Conservation (phyloP, 2,888 invertebrate genomes). For the Iselma pallidipennis region DNA sequence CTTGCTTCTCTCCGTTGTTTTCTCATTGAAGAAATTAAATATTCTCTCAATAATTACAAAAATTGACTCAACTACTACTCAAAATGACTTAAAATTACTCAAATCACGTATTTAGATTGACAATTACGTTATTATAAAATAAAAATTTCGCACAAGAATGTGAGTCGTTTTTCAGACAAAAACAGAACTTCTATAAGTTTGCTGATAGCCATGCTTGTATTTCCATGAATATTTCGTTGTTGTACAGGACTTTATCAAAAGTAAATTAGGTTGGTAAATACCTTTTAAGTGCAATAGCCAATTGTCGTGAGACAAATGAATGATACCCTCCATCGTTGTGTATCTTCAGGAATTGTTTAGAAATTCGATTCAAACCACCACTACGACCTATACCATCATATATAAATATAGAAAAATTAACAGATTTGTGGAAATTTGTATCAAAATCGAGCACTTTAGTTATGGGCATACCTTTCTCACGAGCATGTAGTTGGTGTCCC, state of each 20-base stretch:
- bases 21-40: too few relatives aligned
- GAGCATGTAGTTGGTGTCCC: neutral
- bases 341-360: conserved; percentile 27
- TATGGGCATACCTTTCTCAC: neutral
- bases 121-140: too few relatives aligned
- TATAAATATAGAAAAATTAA: neutral
- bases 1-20: neutral
- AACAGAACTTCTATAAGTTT: too few relatives aligned
- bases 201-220: too few relatives aligned
- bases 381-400: conserved; percentile 12
- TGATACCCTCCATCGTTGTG: conserved; percentile 30
- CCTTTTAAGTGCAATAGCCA: conserved; percentile 32
- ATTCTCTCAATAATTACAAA: neutral
- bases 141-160: too few relatives aligned
- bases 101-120: too few relatives aligned
- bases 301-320: conserved; percentile 18
- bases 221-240: neutral
- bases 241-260: too few relatives aligned
- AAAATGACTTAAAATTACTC: neutral
- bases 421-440: too few relatives aligned
- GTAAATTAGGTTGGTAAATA: too few relatives aligned
- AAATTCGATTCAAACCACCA: conserved; percentile 15
- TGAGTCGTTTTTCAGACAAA: too few relatives aligned
- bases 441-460: too few relatives aligned
- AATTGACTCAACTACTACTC: too few relatives aligned